These are phyloP conservation scores for Gallinago stenura DNA, from an alignment of 2,797 vertebrate genomes.

Conservation along the genomic window DNA sequence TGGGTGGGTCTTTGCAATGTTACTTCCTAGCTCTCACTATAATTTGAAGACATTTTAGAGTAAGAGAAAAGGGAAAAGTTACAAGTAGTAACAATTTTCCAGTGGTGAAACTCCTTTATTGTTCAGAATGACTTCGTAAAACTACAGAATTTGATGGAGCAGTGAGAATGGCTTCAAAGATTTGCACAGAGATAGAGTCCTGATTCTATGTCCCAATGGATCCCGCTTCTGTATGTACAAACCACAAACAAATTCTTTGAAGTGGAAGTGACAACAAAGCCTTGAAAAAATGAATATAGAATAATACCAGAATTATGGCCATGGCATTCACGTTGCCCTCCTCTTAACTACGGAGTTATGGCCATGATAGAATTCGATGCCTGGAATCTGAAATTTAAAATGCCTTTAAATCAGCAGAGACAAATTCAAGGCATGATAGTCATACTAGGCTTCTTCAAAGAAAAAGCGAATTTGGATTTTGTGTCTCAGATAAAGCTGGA, in stretches of 20 bases:
- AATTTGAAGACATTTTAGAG: neutral
- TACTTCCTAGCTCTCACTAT: neutral
- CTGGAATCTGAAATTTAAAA: neutral
- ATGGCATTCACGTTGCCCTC: neutral
- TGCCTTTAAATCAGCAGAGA: neutral
- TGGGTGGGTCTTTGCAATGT: neutral
- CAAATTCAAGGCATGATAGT: neutral
- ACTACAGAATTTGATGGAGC: neutral
- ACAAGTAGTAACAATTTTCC: neutral
- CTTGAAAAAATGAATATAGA: neutral
- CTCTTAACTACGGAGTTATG: neutral
- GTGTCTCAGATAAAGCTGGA: neutral
- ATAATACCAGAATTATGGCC: neutral
- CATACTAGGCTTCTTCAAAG: neutral
- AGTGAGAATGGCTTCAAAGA: neutral
- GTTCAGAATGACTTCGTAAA: neutral
- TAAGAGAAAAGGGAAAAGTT: neutral
- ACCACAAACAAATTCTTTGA: neutral
- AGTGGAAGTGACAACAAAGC: neutral
- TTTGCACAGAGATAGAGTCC: neutral
- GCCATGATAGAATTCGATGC: neutral
- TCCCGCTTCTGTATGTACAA: neutral
- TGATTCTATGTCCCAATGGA: neutral
- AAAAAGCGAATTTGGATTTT: neutral
- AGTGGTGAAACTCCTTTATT: neutral